Evolutionary conservation across 2,113 vertebrate species (phyloP).

Genomic region (Actinemys pallida): DNA sequence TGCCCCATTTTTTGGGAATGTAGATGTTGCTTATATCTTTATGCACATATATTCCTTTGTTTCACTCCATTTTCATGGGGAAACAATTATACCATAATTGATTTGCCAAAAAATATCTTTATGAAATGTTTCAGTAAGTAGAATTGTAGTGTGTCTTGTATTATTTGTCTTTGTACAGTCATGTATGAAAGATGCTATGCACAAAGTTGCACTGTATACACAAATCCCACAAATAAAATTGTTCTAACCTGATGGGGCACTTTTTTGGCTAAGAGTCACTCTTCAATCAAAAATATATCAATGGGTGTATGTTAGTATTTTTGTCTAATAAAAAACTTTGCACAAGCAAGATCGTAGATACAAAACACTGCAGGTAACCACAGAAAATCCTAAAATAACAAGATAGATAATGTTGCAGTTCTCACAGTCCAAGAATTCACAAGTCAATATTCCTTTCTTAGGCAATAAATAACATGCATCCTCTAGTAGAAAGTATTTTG

Average conservation of each 20-base stretch:
- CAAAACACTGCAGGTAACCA: neutral
- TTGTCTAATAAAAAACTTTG: accelerated
- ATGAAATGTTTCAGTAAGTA: too few relatives aligned
- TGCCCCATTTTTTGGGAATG: neutral
- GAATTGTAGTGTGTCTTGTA: neutral
- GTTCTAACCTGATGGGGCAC: neutral
- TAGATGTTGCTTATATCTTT: neutral
- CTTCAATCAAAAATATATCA: neutral
- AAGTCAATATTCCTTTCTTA: neutral
- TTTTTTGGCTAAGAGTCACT: neutral
- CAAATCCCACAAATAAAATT: neutral
- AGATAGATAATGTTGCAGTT: neutral
- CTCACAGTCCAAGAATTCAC: neutral
- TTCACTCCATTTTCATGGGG: neutral
- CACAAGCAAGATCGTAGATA: neutral
- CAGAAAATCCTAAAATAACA: neutral
- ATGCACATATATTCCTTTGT: neutral
- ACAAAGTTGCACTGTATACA: neutral
- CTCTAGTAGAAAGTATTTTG: neutral
- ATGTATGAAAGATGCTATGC: neutral
- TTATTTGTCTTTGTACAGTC: neutral
- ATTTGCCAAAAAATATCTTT: neutral
- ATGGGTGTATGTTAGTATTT: neutral
- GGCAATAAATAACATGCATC: neutral
- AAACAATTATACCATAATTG: neutral